Evolutionary conservation across 2,113 vertebrate genomes (phyloP), one percentile per base, ranked within the genome.

Genomic region (Argyrosomus japonicus): DNA sequence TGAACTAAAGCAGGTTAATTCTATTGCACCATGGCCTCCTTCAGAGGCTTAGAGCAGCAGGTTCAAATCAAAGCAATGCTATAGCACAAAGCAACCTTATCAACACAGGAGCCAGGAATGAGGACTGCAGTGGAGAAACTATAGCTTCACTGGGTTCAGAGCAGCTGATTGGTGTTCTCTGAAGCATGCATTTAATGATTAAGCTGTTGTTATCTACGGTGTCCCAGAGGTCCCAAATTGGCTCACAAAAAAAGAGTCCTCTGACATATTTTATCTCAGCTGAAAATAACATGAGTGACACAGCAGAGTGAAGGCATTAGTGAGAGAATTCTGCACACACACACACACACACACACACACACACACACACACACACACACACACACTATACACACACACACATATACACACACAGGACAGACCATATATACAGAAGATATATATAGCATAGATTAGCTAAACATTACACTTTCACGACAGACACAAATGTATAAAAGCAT

Each of bases 1-100:
- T 90, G 90, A 92, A 91, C 91, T 85, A 90, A 91, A 92, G 63
- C 89, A 93, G 89, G 83, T 87, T 94, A 92, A 91, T 92, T 93
- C 87, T 93, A 91, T 91, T 92, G 90, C 76, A 79, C 77, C 64
- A 25, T 70, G 83, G 76, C 71, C 87, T 86, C 78, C 85, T 77
- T 89, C 50, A 71, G 65, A 83, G 78, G 77, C 75, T 80, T 13
- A 25, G 77, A 88, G 86, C 83, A 88, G 85, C 90, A 88, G 77
- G 86, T 86, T 92, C 83, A 91, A 90, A 88, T 92, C 88, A 92
- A 86, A 90, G 87, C 73, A 78, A 87, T 88, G 75, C 79, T 83
- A 85, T 54, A 83, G 75, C 74, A 76, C 85, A 89, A 74, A 84
- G 75, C 86, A 85, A 75, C 82, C 86, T 91, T 88, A 88, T 93